phyloP scores from a whole-genome alignment of 2,888 invertebrate species.

The Agonopterix heracliana region DNA sequence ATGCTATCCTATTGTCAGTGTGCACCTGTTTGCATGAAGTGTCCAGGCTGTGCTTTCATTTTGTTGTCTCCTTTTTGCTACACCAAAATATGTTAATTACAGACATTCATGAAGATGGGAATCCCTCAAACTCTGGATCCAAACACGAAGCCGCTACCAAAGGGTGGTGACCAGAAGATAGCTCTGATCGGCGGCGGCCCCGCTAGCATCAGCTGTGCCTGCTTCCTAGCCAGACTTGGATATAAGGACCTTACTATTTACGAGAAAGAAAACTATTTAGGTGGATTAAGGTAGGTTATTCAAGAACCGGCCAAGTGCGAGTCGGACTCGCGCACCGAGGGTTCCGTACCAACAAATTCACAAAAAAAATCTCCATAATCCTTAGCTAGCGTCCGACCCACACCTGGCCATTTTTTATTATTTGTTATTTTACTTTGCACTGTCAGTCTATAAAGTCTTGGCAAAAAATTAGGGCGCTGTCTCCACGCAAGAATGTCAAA shows the following conservation, averaged over 20 bases:
- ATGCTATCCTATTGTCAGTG: too few species aligned
- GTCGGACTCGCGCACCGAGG: too few species aligned
- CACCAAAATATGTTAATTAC: neutral
- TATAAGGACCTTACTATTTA: conserved; percentile 94
- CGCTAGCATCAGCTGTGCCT: conserved; percentile 96
- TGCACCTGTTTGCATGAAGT: too few species aligned
- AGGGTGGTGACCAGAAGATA: conserved; percentile 81
- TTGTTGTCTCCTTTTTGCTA: too few species aligned
- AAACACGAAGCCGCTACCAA: conserved; percentile 72
- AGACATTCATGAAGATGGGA: conserved; percentile 96
- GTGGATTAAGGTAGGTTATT: conserved; percentile 86
- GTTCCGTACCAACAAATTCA: neutral
- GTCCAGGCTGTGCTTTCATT: too few species aligned
- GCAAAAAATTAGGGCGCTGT: too few species aligned
- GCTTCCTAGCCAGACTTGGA: conserved; percentile 94
- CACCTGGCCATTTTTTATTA: too few species aligned
- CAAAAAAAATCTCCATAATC: neutral
- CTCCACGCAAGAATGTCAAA: too few species aligned
- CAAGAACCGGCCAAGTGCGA: neutral
- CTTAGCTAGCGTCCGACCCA: too few species aligned
- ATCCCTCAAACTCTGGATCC: conserved; percentile 92
- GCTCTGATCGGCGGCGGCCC: conserved; percentile 97
- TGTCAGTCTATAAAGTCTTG: too few species aligned
- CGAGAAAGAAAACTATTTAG: conserved; percentile 90
- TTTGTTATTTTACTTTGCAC: too few species aligned